Base-by-base conservation (phyloP, 1,140 invertebrate species). In the Dendrolimus punctatus region DNA sequence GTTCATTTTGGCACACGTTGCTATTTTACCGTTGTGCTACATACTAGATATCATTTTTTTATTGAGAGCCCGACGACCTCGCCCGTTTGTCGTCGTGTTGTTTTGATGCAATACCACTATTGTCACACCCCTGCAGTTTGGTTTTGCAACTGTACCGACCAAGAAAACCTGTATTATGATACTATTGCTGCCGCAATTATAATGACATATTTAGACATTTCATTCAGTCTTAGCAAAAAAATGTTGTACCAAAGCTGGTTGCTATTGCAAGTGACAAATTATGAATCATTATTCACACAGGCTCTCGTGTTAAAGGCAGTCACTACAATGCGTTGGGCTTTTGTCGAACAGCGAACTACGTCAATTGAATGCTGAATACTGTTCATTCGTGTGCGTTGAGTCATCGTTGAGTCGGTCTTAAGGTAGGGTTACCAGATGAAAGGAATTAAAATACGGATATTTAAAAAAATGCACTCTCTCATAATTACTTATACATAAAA, bases 331-430 rank as follows among this genome's bases (percentile, higher is more conserved):
- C 67, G 57, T 55, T 59, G 23, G 23, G 23, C 62, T 62, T 60
- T 65, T 73, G 71, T 55, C 45, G 57, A 55, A 53, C 51, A 41
- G 50, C 45, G 50, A 55, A 43, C 56, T 57, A 66, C 60, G 57
- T 55, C 58, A 59, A 73, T 71, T 77, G 80, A 80, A 84, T 81
- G 67, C 67, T 65, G 73, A 84, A 68, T 71, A 58, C 51, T 68
- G 53, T 71, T 77, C 72, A 73, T 77, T 72, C 68, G 71, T 70
- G 44, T 50, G 48, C 58, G 72, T 71, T 81, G 78, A 84, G 63
- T 81, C 76, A 81, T 63, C 61, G 64, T 58, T 65, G 62, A 66
- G 68, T 57, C 59, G 72, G 70, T 76, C 70, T 76, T 68, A 72
- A 70, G 42, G 38, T 42, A 23, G 23, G 23, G 23, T 23, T 23